Base-by-base conservation (phyloP, 53 echinoderm and acorn worm genomes). In the Apostichopus leukothele region DNA sequence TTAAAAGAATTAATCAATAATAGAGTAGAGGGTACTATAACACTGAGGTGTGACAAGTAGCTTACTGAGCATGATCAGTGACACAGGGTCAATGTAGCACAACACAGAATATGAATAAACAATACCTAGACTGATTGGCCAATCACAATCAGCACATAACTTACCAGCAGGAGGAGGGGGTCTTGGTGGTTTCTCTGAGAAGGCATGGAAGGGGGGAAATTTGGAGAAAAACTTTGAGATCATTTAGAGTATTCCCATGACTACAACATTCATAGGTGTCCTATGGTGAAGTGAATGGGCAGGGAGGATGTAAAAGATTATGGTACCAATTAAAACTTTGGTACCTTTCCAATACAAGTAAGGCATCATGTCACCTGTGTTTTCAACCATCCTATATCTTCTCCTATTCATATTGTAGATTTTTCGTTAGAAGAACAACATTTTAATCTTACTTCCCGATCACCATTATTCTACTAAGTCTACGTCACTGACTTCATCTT, bases 141-240 rank as follows among this genome's bases (percentile, higher is more conserved):
- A 50, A 75, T 75, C 1, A 75, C 4, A 5, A 51, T 14, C 16
- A 20, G 6, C 9, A 51, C 79, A 77, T 52, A 9, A 81, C 81
- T 81, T 81, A 81, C 81, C 81, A 21, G 6, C 59, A 59, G 81
- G 81, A 55, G 81, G 81, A 81, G 81, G 81, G 81, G 81, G 81
- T 25, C 81, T 81, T 81, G 81, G 81, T 81, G 81, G 81, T 59
- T 81, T 81, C 20, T 23, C 81, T 81, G 55, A 59, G 25, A 19
- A 20, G 51, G 81, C 81, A 54, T 81, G 60, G 59, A 59, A 54
- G 52, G n/a, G 52, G n/a, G 53, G 81, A 81, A 81, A 54, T 81
- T 54, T 14, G 18, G 77, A 81, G 22, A 81, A 78, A 81, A 81
- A 81, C 14, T 53, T 21, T 81, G 9, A 81, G 4, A 71, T 18